Percentiles rank a stretch among this genome's conserved stretches.
Conservation (phyloP, 1,140 invertebrate genomes). For the Phocides pigmalion region DNA sequence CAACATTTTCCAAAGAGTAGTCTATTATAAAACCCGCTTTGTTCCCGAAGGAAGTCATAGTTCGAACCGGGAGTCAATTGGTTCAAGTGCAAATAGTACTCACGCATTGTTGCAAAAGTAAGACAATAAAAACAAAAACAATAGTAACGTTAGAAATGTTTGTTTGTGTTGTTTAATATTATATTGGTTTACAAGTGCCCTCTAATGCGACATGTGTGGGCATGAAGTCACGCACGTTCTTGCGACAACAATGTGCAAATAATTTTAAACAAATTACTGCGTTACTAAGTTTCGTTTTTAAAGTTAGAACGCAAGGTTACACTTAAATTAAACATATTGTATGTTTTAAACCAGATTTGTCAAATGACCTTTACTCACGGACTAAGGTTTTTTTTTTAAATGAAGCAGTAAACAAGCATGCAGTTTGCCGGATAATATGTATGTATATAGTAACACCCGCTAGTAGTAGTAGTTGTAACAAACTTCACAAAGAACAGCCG, state of each 20-base stretch:
- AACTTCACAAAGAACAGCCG: too few species aligned
- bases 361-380: too few species aligned
- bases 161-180: slow-evolving; percentile 18
- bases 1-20: neutral
- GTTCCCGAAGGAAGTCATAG: slow-evolving; percentile 20
- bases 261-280: slow-evolving; percentile 3
- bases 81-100: slow-evolving; percentile 11
- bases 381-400: too few species aligned
- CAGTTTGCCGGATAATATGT: too few species aligned
- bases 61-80: slow-evolving; percentile 4
- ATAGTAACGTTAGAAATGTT: slow-evolving; percentile 23
- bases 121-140: slow-evolving; percentile 13
- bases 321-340: neutral
- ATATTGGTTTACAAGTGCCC: slow-evolving; percentile 16
- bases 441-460: too few species aligned
- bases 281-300: neutral
- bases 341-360: too few species aligned
- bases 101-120: slow-evolving; percentile 16
- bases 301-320: neutral
- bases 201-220: slow-evolving; percentile 24
- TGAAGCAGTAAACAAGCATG: too few species aligned
- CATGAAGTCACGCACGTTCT: neutral
- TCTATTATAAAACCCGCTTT: slow-evolving; percentile 1
- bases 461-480: too few species aligned
- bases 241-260: slow-evolving; percentile 2